Evolutionary conservation across 2,797 vertebrate species (phyloP).

Genomic region (Falco cherrug): DNA sequence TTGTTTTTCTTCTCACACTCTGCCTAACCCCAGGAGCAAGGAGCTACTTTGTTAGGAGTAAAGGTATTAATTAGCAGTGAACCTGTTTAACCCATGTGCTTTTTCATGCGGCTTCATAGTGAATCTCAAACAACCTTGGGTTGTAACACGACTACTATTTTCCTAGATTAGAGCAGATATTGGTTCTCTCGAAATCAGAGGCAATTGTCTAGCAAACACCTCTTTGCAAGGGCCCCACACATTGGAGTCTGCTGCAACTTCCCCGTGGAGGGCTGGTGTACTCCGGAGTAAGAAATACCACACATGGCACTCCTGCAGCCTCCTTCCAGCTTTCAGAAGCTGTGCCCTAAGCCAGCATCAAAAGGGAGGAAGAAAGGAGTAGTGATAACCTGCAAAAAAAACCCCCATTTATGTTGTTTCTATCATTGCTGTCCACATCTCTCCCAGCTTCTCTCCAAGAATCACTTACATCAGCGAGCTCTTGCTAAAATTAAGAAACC

Average conservation of each 20-base stretch:
- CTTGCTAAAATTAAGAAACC: not conserved
- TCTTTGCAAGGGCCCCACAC: not conserved
- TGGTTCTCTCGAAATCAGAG: not conserved
- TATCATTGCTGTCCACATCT: not conserved
- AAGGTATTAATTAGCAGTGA: conserved; percentile 51
- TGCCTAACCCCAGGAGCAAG: conserved; percentile 6
- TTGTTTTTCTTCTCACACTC: conserved; percentile 45
- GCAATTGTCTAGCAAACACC: not conserved
- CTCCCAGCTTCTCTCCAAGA: not conserved
- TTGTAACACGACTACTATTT: conserved; percentile 38
- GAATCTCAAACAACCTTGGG: conserved; percentile 35
- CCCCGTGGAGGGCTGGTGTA: not conserved
- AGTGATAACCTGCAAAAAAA: not conserved
- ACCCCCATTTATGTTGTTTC: not conserved
- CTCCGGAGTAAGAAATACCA: not conserved
- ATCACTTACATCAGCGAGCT: not conserved
- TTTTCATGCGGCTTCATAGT: conserved; percentile 49
- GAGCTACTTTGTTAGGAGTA: conserved; percentile 16
- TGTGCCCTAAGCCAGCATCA: not conserved
- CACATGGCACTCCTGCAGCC: not conserved
- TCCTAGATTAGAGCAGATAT: not conserved
- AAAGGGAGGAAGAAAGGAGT: not conserved
- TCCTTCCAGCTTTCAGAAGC: not conserved
- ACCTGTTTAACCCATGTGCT: conserved; percentile 20
- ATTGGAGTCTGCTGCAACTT: not conserved